These are phyloP conservation scores for Malurus leucopterus DNA, from an alignment of 2,797 vertebrate genomes.

Conservation along the genomic window DNA sequence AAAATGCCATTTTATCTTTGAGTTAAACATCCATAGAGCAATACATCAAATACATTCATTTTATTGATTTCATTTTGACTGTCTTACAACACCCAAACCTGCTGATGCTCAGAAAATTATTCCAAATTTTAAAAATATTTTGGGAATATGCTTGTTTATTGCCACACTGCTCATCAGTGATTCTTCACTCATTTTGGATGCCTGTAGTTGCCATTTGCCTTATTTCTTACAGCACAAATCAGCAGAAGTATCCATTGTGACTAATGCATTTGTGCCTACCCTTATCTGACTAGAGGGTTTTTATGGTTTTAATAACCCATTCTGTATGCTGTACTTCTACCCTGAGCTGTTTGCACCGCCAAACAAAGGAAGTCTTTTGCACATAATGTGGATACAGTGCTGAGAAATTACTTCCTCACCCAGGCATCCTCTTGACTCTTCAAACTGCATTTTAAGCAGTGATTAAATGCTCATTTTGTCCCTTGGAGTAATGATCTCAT, in stretches of 20 bases:
- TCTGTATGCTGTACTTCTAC: conserved; percentile 26
- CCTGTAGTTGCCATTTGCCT: conserved; percentile 35
- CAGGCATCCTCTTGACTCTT: conserved; percentile 51
- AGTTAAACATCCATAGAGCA: background rate
- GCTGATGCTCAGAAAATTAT: conserved; percentile 19
- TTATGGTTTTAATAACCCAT: conserved; percentile 43
- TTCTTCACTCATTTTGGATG: conserved; percentile 29
- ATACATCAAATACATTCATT: background rate
- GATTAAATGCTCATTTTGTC: conserved; percentile 52
- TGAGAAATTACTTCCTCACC: conserved; percentile 62
- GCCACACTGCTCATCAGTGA: conserved; percentile 27
- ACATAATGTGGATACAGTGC: conserved; percentile 45
- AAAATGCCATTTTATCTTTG: conserved; percentile 7
- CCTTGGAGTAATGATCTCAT: conserved; percentile 53
- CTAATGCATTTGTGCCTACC: conserved; percentile 18
- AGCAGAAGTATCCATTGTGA: conserved; percentile 43
- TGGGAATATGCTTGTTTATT: conserved; percentile 26
- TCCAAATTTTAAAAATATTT: conserved; percentile 33
- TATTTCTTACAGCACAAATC: conserved; percentile 40
- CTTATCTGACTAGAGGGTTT: conserved; percentile 30
- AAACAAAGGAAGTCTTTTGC: conserved; percentile 59
- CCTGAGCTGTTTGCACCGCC: background rate
- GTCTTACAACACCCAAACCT: background rate
- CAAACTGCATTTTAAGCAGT: conserved; percentile 56
- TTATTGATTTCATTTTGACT: conserved; percentile 29